A percentile compares a stretch with the other conserved stretches of the same genome.
These are phyloP conservation scores for Furnarius figulus DNA, from an alignment of 2,113 vertebrate species.

Conservation along the genomic window DNA sequence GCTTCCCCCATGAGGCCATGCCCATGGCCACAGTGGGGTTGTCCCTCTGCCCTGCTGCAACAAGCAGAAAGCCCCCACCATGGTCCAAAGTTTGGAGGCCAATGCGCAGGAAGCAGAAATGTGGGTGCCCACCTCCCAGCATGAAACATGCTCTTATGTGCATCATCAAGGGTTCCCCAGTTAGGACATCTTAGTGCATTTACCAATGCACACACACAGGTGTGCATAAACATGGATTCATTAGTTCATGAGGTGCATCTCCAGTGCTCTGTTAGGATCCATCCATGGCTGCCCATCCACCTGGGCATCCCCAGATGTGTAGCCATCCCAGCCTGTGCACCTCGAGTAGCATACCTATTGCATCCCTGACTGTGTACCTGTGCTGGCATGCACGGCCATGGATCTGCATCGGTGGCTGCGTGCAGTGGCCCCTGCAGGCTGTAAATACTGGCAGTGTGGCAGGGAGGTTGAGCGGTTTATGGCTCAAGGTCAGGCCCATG, in stretches of 20 bases:
- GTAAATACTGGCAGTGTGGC: conserved; percentile 77
- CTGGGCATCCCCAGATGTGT: rapidly evolving
- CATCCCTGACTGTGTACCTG: neutral
- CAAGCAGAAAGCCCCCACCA: neutral
- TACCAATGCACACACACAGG: neutral
- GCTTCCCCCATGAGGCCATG: neutral
- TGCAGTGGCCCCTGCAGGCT: conserved; percentile 65
- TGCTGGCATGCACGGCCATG: rapidly evolving
- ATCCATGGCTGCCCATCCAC: rapidly evolving
- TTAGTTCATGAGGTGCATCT: rapidly evolving
- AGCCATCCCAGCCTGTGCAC: neutral
- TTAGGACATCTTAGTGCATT: neutral
- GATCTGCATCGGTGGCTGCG: neutral
- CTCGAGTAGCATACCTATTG: neutral
- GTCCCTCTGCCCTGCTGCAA: neutral
- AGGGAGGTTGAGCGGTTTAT: conserved; percentile 77
- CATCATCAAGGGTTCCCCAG: rapidly evolving
- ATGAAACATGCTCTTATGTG: rapidly evolving
- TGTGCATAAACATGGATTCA: rapidly evolving
- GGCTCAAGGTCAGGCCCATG: conserved; percentile 81
- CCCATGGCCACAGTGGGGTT: neutral
- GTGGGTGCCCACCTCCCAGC: neutral
- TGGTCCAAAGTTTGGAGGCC: neutral
- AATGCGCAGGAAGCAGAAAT: rapidly evolving
- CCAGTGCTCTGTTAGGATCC: neutral